Evolutionary conservation across 2,888 invertebrate species (phyloP).

Genomic region (Hofmannophila pseudospretella): DNA sequence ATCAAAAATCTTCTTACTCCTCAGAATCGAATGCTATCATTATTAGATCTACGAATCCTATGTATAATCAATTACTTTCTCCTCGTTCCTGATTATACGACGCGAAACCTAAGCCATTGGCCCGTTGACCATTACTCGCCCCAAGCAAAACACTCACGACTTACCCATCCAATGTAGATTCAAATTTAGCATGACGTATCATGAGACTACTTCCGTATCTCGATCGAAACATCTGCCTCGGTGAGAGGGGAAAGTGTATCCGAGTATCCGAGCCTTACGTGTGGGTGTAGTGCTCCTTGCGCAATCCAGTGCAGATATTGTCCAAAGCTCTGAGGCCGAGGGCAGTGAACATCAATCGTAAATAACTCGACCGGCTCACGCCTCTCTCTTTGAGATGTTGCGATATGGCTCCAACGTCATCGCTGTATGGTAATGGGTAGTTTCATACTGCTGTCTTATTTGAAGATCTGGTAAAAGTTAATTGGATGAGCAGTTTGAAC

Average conservation of each 20-base stretch:
- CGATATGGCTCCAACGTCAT: conserved; percentile 10
- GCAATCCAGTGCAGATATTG: conserved; percentile 4
- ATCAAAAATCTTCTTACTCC: too few relatives aligned
- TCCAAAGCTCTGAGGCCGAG: background rate
- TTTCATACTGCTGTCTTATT: background rate
- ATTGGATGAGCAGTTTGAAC: too few relatives aligned
- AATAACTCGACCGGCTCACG: background rate
- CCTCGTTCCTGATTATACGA: too few relatives aligned
- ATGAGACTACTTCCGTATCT: conserved; percentile 15
- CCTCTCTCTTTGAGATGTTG: conserved; percentile 15
- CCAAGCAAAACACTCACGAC: too few relatives aligned
- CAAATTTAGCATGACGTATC: too few relatives aligned
- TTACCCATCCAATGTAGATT: too few relatives aligned
- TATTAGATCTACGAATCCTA: too few relatives aligned
- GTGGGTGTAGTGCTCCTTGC: conserved; percentile 5
- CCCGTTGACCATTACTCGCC: too few relatives aligned
- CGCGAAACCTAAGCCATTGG: too few relatives aligned
- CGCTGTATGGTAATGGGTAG: conserved; percentile 1
- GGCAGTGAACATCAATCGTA: background rate
- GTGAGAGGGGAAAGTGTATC: conserved; percentile 18
- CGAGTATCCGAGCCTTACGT: conserved; percentile 5
- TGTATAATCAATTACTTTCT: too few relatives aligned
- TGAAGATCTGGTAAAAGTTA: background rate
- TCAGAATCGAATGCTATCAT: too few relatives aligned
- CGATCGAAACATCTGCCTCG: conserved; percentile 7